Conservation (phyloP, 2,113 vertebrate species). For the Clupea harengus region DNA sequence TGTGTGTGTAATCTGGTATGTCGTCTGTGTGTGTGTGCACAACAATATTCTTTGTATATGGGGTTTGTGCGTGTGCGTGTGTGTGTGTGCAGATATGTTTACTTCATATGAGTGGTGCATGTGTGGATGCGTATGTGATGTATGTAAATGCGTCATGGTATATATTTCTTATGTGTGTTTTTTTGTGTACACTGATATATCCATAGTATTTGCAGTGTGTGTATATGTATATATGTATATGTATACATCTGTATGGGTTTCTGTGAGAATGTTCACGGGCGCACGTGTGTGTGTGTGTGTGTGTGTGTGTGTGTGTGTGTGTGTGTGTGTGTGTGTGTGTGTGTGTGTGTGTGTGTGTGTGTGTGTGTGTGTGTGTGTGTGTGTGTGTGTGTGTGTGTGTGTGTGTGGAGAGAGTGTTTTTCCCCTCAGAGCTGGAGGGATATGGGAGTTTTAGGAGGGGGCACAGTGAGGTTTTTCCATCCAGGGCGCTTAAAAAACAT, state of each 20-base stretch:
- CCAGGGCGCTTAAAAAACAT: conserved; percentile 24
- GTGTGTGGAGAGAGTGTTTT: background rate
- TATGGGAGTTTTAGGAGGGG: conserved; percentile 19
- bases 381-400: conserved; percentile 34
- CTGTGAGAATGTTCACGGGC: background rate
- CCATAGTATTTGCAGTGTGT: background rate
- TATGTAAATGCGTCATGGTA: too few relatives aligned
- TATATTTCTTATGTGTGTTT: background rate
- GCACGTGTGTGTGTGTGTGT: conserved; percentile 22
- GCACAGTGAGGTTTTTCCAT: background rate
- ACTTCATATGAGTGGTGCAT: too few relatives aligned
- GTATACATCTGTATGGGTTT: background rate
- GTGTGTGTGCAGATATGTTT: background rate
- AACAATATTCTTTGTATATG: too few relatives aligned
- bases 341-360: background rate
- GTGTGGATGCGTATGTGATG: background rate
- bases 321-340: conserved; percentile 23
- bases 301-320: conserved; percentile 29
- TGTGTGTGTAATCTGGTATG: background rate
- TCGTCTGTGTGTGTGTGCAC: background rate
- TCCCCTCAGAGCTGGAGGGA: conserved; percentile 15
- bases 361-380: background rate
- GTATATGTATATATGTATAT: background rate
- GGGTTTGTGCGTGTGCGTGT: background rate
- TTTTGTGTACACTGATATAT: background rate